Conservation (phyloP, 2,113 vertebrate species). For the Perca flavescens region DNA sequence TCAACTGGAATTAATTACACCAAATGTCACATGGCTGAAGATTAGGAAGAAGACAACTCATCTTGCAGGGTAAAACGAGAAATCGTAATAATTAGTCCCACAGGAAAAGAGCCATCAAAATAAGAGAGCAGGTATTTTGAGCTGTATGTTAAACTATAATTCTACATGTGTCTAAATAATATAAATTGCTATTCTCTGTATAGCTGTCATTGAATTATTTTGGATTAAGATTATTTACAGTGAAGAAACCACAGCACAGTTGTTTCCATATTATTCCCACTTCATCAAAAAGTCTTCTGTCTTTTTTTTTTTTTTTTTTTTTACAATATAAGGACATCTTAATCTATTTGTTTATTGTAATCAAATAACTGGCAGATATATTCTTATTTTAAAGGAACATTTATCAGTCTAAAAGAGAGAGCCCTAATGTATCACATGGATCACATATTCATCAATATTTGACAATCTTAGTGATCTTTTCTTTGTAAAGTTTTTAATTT, state of each 20-base stretch:
- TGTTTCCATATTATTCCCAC: slow-evolving; percentile 16
- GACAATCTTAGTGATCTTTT: neutral
- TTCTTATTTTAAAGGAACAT: neutral
- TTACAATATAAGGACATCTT: neutral
- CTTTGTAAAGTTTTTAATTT: slow-evolving; percentile 7
- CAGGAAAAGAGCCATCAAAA: slow-evolving; percentile 66
- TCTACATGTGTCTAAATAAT: neutral
- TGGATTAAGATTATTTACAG: neutral
- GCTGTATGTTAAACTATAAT: slow-evolving; percentile 21
- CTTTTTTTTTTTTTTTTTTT: neutral
- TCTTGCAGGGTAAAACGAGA: slow-evolving; percentile 65
- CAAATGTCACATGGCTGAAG: slow-evolving; percentile 80
- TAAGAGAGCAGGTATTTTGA: slow-evolving; percentile 12
- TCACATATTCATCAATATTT: neutral
- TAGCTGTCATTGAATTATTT: slow-evolving; percentile 23
- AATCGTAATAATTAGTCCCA: slow-evolving; percentile 77
- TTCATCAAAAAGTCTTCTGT: slow-evolving; percentile 25
- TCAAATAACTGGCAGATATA: neutral
- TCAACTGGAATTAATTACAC: slow-evolving; percentile 81
- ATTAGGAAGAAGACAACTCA: slow-evolving; percentile 73
- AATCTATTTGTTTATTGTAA: neutral
- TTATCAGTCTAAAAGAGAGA: neutral
- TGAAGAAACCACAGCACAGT: neutral
- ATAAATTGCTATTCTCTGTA: neutral
- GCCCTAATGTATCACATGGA: too few relatives aligned